Evolutionary conservation across 2,888 invertebrate species (phyloP).

Genomic region (Caenorhabditis auriculariae): DNA sequence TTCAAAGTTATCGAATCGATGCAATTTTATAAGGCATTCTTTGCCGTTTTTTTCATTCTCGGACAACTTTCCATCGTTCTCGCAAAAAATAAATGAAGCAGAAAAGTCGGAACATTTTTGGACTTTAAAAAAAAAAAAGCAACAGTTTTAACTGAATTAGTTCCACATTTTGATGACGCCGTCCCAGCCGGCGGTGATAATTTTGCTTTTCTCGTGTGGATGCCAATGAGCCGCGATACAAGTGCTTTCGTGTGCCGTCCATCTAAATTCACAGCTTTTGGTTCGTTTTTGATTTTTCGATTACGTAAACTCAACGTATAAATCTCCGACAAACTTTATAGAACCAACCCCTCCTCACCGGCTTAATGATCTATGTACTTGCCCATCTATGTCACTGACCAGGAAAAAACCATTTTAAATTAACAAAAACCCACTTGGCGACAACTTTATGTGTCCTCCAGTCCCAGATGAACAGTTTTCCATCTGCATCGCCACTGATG

Average conservation of each 20-base stretch:
- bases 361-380: no score
- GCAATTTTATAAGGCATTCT: not conserved
- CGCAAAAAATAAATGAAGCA: constrained; percentile 1
- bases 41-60: no score
- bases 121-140: not conserved
- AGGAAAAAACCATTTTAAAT: no score
- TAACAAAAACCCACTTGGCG: constrained; percentile 70
- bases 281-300: no score
- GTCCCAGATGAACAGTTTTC: constrained; percentile 97
- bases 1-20: no score
- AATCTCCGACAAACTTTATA: no score
- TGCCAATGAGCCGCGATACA: constrained; percentile 93
- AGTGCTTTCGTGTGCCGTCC: constrained; percentile 98
- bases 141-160: no score
- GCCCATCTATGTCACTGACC: no score
- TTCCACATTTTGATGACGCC: constrained; percentile 98
- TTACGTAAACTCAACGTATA: no score
- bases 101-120: not conserved
- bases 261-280: no score
- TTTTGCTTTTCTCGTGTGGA: constrained; percentile 94
- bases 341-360: no score
- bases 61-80: no score
- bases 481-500: constrained; percentile 96
- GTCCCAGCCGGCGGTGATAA: constrained; percentile 99
- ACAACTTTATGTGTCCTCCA: constrained; percentile 98